Evolutionary conservation across 2,113 vertebrate species (phyloP).

Genomic region (Alethe diademata): DNA sequence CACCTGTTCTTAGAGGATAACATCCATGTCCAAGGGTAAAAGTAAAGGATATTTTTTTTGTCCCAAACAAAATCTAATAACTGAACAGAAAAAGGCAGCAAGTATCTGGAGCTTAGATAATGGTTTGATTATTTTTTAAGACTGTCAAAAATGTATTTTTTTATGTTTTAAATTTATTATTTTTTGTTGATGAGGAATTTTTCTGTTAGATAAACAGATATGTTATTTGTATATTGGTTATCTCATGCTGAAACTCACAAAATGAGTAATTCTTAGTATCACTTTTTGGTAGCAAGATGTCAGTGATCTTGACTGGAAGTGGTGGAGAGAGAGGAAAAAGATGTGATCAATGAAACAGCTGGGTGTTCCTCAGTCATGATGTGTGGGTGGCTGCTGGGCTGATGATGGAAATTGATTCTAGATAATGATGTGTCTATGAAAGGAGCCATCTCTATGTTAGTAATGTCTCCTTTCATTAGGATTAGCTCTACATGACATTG

Average conservation of each 20-base stretch:
- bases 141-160: neutral
- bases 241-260: neutral
- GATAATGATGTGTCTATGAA: neutral
- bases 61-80: neutral
- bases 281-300: neutral
- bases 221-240: neutral
- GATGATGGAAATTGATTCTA: slow-evolving; percentile 15
- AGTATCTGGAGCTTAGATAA: neutral
- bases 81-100: neutral
- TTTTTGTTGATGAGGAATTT: neutral
- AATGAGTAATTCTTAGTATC: neutral
- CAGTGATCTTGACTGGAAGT: neutral
- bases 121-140: neutral
- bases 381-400: neutral
- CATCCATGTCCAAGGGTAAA: neutral
- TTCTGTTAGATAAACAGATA: neutral
- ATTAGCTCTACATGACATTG: neutral
- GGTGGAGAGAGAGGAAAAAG: neutral
- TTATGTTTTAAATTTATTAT: neutral
- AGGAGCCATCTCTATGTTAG: neutral
- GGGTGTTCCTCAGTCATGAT: neutral
- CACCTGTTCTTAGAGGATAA: neutral
- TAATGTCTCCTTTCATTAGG: neutral
- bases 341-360: neutral
- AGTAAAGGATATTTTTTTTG: neutral